phyloP scores from a whole-genome alignment of 2,888 invertebrate species.

The Phyto melanocephala region DNA sequence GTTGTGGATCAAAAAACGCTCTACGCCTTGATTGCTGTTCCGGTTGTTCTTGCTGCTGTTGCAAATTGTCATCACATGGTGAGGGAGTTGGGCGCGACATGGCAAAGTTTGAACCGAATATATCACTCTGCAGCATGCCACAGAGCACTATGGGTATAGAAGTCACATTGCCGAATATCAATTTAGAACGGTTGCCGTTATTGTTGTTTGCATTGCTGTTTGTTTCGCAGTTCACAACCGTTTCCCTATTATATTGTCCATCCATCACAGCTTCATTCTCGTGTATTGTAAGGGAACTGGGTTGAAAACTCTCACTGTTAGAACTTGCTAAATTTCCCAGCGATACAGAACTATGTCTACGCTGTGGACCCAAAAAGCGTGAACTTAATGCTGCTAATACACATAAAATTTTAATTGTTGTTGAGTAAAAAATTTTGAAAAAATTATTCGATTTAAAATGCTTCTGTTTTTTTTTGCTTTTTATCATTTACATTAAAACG shows the following conservation, averaged over 20 bases:
- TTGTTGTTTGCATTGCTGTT: constrained; percentile 14
- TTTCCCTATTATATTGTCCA: constrained; percentile 35
- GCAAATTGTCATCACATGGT: constrained; percentile 23
- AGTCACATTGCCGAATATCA: constrained; percentile 70
- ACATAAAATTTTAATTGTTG: constrained; percentile 52
- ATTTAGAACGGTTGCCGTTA: constrained; percentile 43
- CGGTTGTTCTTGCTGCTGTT: constrained; percentile 37
- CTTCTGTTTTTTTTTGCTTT: not conserved
- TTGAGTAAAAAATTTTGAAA: constrained; percentile 32
- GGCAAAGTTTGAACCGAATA: constrained; percentile 72
- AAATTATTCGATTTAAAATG: not conserved
- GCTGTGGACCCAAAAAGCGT: constrained; percentile 50
- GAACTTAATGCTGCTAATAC: constrained; percentile 52
- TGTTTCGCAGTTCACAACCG: constrained; percentile 34
- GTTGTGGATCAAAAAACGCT: constrained; percentile 55
- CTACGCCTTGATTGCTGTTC: constrained; percentile 38
- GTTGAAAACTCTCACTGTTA: constrained; percentile 34
- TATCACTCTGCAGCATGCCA: constrained; percentile 78
- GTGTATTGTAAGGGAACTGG: constrained; percentile 17
- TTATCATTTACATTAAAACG: constrained; percentile 14
- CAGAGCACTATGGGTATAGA: constrained; percentile 80
- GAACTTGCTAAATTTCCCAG: constrained; percentile 49
- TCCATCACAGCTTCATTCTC: constrained; percentile 37
- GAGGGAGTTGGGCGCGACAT: constrained; percentile 55
- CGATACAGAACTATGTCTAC: constrained; percentile 59